Evolutionary conservation across 2,797 vertebrate genomes (phyloP), one percentile per base, ranked within the genome.

Genomic region (Jordanella pulchra): DNA sequence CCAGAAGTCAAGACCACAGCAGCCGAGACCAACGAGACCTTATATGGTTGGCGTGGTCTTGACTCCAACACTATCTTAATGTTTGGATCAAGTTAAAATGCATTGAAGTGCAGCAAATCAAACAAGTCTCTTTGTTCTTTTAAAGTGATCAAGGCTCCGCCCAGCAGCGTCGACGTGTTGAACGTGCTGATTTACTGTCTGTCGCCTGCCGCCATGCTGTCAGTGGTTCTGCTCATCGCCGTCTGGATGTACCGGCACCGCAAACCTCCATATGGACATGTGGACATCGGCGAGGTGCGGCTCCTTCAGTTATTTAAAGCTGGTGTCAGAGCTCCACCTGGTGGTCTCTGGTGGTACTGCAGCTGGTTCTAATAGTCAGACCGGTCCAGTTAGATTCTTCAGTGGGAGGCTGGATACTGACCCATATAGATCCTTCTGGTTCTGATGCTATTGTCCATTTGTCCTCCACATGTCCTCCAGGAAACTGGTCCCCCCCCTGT

Each of bases 231-330:
- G 75, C 94, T 98, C 77, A 88, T 96, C 76, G 96, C 95, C 9
- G 95, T 98, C 86, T 99, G 97, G 97, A 96, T 97, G 95, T 98
- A 98, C 77, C 94, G 95, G 0, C 97, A 98, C 80, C 94, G 95
- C 15, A 98, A 97, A 76, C 96, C 96, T 1, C 97, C 96, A 0
- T 99, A 99, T 0, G 97, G 97, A 68, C 97, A 99, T 0, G 97
- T 97, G n/a, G 96, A 98, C 88, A 79, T 98, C 77, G 93, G 93
- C 0, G 97, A 89, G 89, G 86, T 91, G 7, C 39, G 0, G 21
- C 45, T 17, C 28, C 3, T 18, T 21, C 7, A 4, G n/a, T 21
- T 5, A 4, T 25, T 1, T 5, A 68, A 67, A 53, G 21, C 5
- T 39, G 23, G 66, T 5, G 55, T n/a, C 27, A 60, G 28, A 35